Evolutionary conservation across 1,140 invertebrate species (phyloP).

Genomic region (Bombus terrestris): DNA sequence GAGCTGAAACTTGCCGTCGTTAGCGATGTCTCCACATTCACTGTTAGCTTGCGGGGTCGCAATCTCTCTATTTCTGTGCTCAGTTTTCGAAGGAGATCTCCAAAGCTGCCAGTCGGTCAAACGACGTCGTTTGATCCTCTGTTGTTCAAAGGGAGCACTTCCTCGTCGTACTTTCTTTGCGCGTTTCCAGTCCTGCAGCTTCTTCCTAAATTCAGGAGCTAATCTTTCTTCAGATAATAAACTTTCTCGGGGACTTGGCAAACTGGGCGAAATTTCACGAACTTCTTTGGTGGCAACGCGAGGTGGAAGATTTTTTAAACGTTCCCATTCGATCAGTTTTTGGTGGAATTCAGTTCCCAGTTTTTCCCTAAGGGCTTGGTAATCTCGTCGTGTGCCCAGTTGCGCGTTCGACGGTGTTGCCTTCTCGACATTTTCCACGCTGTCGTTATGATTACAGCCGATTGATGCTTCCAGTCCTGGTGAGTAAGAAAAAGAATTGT

Average conservation of each 20-base stretch:
- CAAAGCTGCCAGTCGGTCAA: constrained; percentile 89
- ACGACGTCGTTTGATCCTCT: constrained; percentile 79
- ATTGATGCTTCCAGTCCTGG: constrained; percentile 38
- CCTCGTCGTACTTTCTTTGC: constrained; percentile 84
- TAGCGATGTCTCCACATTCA: constrained; percentile 29
- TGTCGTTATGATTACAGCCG: constrained; percentile 67
- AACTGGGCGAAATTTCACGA: neutral
- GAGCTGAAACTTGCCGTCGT: constrained; percentile 83
- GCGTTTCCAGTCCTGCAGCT: constrained; percentile 93
- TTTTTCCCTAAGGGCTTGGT: constrained; percentile 86
- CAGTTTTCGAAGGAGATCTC: constrained; percentile 71
- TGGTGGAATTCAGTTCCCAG: constrained; percentile 88
- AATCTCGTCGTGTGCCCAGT: constrained; percentile 84
- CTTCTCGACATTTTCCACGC: constrained; percentile 69
- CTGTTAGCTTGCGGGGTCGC: neutral
- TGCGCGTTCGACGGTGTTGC: constrained; percentile 68
- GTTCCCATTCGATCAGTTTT: constrained; percentile 89
- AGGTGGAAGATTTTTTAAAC: constrained; percentile 76
- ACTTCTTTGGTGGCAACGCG: neutral
- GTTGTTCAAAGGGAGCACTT: constrained; percentile 71
- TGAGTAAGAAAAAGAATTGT: neutral
- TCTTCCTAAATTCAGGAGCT: constrained; percentile 90
- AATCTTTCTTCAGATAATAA: constrained; percentile 85
- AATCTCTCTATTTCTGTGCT: constrained; percentile 43
- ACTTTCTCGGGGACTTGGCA: neutral